Evolutionary conservation across 2,113 vertebrate genomes (phyloP), one percentile per base, ranked within the genome.

Genomic region (Motacilla alba): DNA sequence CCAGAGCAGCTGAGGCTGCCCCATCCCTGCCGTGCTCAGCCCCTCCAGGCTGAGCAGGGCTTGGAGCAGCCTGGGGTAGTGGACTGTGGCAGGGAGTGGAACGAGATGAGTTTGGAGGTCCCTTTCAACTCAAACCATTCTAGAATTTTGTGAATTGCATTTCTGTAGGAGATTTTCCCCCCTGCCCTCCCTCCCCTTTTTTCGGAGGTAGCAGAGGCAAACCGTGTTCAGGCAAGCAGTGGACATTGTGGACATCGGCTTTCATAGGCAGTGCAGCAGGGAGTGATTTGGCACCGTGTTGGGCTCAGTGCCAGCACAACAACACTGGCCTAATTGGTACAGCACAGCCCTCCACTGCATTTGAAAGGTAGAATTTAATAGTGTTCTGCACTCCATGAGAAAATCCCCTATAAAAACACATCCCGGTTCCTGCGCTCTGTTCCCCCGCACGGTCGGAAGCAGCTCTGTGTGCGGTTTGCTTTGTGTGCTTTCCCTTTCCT

Each of bases 161-260:
- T 58, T 62, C 22, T 15, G 9, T 28, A 22, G 39, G 56, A 15
- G 28, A 14, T 13, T 30, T 35, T 30, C 2, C 3, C 13, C 30
- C 13, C 18, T 21, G 7, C 7, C 8, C 3, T 31, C 49, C 27
- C 6, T 24, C 9, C 5, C 19, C 7, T 22, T 53, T n/a, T 12
- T 2, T 0, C 2, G 3, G 2, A 1, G 4, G 8, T 41, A 9
- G 6, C 5, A 14, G 14, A 9, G 4, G 10, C 3, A 16, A 66
- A 4, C 19, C 10, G 0, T 20, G 37, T 70, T 46, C 31, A 43
- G 50, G 43, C 17, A 5, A 15, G 23, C 55, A 9, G 55, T 23
- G 33, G 21, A 35, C 35, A 35, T 47, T 3, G 2, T 27, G 63
- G 26, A 19, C 47, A 16, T 5, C 35, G 41, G 28, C 55, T 43